Conservation (phyloP, 1,140 invertebrate species). For the Ptiloglossa arizonensis region DNA sequence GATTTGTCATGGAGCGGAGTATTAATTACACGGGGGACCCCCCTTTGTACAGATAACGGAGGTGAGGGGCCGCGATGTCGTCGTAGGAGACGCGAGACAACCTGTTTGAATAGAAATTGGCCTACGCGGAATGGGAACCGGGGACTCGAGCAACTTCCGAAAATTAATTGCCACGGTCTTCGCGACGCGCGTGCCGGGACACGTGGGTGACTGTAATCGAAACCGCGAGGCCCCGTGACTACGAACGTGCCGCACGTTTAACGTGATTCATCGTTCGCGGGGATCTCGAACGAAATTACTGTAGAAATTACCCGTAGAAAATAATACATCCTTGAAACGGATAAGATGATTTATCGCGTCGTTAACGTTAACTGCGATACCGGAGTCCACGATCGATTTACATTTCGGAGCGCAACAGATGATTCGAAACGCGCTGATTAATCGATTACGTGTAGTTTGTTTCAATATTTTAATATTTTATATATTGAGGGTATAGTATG, state of each 20-base stretch:
- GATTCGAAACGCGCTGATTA: too few species aligned
- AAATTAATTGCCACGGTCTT: conserved; percentile 29
- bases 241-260: too few species aligned
- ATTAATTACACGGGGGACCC: conserved; percentile 29
- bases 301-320: too few species aligned
- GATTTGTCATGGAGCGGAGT: conserved; percentile 42
- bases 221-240: neutral
- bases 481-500: too few species aligned
- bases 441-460: too few species aligned
- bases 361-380: too few species aligned
- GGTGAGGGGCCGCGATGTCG: conserved; percentile 12
- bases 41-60: conserved; percentile 22
- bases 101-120: conserved; percentile 50
- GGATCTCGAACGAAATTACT: too few species aligned
- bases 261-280: neutral
- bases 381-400: too few species aligned
- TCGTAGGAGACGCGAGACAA: conserved; percentile 32
- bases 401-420: too few species aligned
- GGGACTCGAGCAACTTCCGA: conserved; percentile 27
- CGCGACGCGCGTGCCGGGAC: neutral
- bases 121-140: conserved; percentile 23
- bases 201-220: neutral
- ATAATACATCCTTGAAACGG: too few species aligned
- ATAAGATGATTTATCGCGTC: too few species aligned
- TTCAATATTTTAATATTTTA: too few species aligned